Evolutionary conservation across 2,888 invertebrate genomes (phyloP), one percentile per base, ranked within the genome.

Genomic region (Neria commutata): DNA sequence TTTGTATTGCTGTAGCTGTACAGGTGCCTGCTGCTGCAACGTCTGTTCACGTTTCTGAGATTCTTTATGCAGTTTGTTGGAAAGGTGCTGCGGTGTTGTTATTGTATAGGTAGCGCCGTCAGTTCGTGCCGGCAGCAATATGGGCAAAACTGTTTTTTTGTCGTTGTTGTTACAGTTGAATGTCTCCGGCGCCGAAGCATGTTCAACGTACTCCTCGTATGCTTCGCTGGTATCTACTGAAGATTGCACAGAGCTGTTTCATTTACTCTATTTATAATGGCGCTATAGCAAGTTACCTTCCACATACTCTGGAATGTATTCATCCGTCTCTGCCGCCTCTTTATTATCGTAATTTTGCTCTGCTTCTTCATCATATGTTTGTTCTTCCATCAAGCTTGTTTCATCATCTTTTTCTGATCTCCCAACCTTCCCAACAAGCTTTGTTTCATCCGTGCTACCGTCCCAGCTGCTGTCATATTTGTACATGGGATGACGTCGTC

Each of bases 401-500:
- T 56, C 3, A 10, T 53, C 46, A 19, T 71, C 63, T 11, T 64
- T 63, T 8, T 64, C 66, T n/a, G n/a, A n/a, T n/a, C n/a, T n/a
- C n/a, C n/a, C n/a, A n/a, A n/a, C n/a, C n/a, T n/a, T n/a, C n/a
- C 1, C 1, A 63, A 63, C 8, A 52, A 54, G 3, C 59, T 62
- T 56, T 2, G 17, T 49, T 50, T 62, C 54, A 16, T 64, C 57
- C 14, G 42, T 40, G 61, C 68, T 42, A 49, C 59, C 45, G 56
- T 61, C 54, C 66, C 62, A 48, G 53, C 47, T 46, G 58, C 33
- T 25, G 50, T 60, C 40, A 16, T 61, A 54, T 69, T 70, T 37
- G 58, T 62, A 64, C 65, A 69, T 0, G 4, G 33, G 1, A 19
- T 47, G 17, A 6, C 73, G 68, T 16, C 74, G 71, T n/a, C 78